phyloP scores from a whole-genome alignment of 2,888 invertebrate genomes.

The Octonoba sinensis region DNA sequence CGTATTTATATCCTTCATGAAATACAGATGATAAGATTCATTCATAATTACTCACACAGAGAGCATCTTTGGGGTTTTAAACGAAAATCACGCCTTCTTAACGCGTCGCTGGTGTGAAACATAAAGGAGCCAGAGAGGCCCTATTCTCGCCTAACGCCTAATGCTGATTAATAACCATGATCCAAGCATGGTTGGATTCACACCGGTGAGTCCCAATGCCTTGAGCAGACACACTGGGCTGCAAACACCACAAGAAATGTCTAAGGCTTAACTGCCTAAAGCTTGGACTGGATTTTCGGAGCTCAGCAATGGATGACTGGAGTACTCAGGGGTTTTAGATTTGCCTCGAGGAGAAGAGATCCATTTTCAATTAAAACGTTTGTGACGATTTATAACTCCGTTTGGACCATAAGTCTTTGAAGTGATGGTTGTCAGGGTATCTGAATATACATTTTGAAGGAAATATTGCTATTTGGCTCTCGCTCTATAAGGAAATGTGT shows the following conservation, averaged over 20 bases:
- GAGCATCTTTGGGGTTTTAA: slow-evolving; percentile 19
- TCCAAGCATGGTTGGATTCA: slow-evolving; percentile 10
- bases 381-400: slow-evolving; percentile 36
- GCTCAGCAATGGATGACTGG: slow-evolving; percentile 32
- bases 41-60: slow-evolving; percentile 7
- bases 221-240: too few relatives aligned
- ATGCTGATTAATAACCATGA: slow-evolving; percentile 49
- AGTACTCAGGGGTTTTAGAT: slow-evolving; percentile 7
- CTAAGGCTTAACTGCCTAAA: slow-evolving; percentile 42
- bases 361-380: slow-evolving; percentile 55
- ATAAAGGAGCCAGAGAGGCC: slow-evolving; percentile 16
- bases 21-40: slow-evolving; percentile 30
- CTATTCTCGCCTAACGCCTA: slow-evolving; percentile 31
- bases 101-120: slow-evolving; percentile 47
- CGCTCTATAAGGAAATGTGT: too few relatives aligned
- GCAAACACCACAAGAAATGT: slow-evolving; percentile 54
- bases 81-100: slow-evolving; percentile 7
- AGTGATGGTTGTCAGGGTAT: too few relatives aligned
- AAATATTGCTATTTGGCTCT: too few relatives aligned
- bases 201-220: slow-evolving; percentile 31
- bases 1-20: too few relatives aligned
- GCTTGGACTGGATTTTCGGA: slow-evolving; percentile 28
- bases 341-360: slow-evolving; percentile 20
- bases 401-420: not conserved
- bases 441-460: too few relatives aligned